Evolutionary conservation across 2,888 invertebrate species (phyloP).

Genomic region (Brachyopa scutellaris): DNA sequence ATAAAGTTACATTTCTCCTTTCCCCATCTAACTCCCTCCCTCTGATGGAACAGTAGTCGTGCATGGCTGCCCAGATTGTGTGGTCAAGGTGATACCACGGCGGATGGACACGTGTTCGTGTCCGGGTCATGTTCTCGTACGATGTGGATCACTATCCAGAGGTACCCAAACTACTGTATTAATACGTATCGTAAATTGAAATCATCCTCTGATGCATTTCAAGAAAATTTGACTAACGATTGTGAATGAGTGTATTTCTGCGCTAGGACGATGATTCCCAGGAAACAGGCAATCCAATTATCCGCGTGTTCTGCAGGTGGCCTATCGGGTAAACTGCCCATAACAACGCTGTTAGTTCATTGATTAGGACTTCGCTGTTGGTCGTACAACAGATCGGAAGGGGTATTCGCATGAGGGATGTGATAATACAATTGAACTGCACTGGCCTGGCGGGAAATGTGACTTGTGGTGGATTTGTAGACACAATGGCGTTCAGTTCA

Average conservation of each 20-base stretch:
- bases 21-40: not conserved
- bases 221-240: conserved; percentile 51
- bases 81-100: conserved; percentile 53
- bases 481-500: conserved; percentile 15
- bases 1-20: conserved; percentile 7
- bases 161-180: conserved; percentile 37
- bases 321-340: not conserved
- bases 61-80: conserved; percentile 18
- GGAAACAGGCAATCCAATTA: conserved; percentile 54
- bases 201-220: conserved; percentile 36
- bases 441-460: not conserved
- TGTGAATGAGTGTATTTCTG: not conserved
- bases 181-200: conserved; percentile 61
- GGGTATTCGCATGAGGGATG: not conserved
- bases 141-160: conserved; percentile 44
- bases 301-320: conserved; percentile 23
- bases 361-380: conserved; percentile 11
- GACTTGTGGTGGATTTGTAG: not conserved
- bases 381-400: not conserved
- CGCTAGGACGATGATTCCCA: not conserved
- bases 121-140: conserved; percentile 30
- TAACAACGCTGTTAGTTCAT: conserved; percentile 9
- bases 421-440: not conserved
- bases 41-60: conserved; percentile 5
- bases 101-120: conserved; percentile 42